These are phyloP conservation scores for Drosophila pegasa DNA, from an alignment of 2,888 invertebrate species.

Conservation along the genomic window DNA sequence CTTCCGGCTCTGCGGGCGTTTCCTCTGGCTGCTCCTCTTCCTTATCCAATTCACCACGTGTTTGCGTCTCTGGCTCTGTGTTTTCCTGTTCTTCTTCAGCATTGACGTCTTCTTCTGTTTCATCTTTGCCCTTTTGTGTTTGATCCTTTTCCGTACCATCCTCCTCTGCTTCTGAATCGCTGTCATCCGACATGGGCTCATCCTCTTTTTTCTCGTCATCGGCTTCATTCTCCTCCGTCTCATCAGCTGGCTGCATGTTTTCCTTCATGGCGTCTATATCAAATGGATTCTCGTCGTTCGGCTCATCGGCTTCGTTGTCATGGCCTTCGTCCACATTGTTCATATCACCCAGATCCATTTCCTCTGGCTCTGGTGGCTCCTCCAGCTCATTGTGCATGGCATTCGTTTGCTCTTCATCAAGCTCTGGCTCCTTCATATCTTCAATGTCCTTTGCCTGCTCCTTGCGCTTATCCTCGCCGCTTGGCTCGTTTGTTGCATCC, in stretches of 20 bases:
- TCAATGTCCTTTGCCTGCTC: slow-evolving; percentile 90
- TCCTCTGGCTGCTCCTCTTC: slow-evolving; percentile 85
- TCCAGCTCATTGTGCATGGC: slow-evolving; percentile 93
- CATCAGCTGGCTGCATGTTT: slow-evolving; percentile 83
- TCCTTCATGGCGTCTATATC: slow-evolving; percentile 93
- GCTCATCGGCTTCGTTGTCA: slow-evolving; percentile 86
- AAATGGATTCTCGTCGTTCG: slow-evolving; percentile 91
- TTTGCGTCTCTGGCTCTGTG: slow-evolving; percentile 86
- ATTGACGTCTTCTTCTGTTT: slow-evolving; percentile 84
- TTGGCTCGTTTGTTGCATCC: slow-evolving; percentile 83
- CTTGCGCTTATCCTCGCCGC: slow-evolving; percentile 81
- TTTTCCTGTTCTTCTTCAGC: slow-evolving; percentile 86
- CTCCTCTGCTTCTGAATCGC: slow-evolving; percentile 85
- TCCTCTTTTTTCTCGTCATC: slow-evolving; percentile 86
- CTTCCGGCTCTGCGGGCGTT: slow-evolving; percentile 87
- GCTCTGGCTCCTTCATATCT: slow-evolving; percentile 92
- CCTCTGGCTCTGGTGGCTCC: slow-evolving; percentile 92
- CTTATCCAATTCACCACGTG: slow-evolving; percentile 79
- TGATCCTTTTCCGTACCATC: slow-evolving; percentile 77
- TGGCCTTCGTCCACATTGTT: slow-evolving; percentile 91
- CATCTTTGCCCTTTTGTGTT: slow-evolving; percentile 82
- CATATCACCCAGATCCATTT: slow-evolving; percentile 95
- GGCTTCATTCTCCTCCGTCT: slow-evolving; percentile 82
- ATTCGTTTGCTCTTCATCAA: slow-evolving; percentile 92
- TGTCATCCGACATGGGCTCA: slow-evolving; percentile 86